Evolutionary conservation across 2,797 vertebrate genomes (phyloP).

Genomic region (Gambusia yucatana): DNA sequence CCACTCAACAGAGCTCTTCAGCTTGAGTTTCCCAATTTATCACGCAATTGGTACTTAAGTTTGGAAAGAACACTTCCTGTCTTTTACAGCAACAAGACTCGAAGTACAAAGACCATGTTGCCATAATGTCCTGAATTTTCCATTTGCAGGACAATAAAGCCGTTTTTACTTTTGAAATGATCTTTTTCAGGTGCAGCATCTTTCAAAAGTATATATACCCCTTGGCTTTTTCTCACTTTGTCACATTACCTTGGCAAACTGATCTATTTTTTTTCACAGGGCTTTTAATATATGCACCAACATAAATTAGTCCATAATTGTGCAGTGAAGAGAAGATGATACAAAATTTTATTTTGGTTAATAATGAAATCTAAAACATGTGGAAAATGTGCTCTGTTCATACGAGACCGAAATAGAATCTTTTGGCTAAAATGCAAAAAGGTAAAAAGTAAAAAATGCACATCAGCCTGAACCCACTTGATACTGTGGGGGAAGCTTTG

Average conservation of each 20-base stretch:
- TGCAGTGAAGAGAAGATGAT: background rate
- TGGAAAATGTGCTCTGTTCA: background rate
- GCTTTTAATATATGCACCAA: background rate
- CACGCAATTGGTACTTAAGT: background rate
- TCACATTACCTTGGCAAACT: background rate
- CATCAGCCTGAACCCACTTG: background rate
- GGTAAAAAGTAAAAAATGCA: background rate
- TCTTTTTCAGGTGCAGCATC: background rate
- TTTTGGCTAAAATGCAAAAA: background rate
- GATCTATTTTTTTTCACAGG: background rate
- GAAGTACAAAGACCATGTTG: background rate
- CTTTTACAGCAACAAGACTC: background rate
- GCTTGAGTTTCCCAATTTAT: background rate
- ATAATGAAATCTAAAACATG: background rate
- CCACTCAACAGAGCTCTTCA: background rate
- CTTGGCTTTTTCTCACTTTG: background rate
- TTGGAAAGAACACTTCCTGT: background rate
- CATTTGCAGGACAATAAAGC: no score
- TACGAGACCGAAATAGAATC: background rate
- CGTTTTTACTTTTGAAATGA: no score
- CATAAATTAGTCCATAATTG: background rate
- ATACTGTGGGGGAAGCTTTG: background rate
- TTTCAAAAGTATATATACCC: background rate
- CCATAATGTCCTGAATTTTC: background rate
- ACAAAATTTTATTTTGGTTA: background rate